These are phyloP conservation scores for Limenitis camilla DNA, from an alignment of 2,888 invertebrate species.

Conservation along the genomic window DNA sequence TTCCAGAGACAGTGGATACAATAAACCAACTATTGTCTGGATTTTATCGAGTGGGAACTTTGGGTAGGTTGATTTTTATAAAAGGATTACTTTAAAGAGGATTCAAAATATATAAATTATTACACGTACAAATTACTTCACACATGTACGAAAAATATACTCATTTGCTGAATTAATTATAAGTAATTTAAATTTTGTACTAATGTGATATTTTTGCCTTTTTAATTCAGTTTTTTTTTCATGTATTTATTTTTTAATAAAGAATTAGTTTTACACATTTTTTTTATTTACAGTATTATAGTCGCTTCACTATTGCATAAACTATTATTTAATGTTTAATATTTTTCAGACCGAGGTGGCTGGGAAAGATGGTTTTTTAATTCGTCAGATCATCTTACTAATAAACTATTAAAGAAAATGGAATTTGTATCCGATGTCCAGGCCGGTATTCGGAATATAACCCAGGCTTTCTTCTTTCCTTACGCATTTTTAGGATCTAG, in stretches of 20 bases:
- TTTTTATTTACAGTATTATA: too few relatives aligned
- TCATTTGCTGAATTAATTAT: too few relatives aligned
- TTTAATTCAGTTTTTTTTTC: too few relatives aligned
- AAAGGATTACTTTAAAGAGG: background rate
- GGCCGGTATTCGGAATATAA: constrained; percentile 82
- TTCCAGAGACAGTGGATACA: constrained; percentile 82
- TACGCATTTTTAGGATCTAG: constrained; percentile 85
- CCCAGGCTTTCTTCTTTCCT: constrained; percentile 84
- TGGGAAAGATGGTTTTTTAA: constrained; percentile 84
- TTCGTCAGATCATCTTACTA: constrained; percentile 77
- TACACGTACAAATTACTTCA: too few relatives aligned
- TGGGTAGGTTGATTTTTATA: constrained; percentile 64
- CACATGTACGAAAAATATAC: too few relatives aligned
- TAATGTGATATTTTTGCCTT: too few relatives aligned
- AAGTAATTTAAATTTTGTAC: too few relatives aligned
- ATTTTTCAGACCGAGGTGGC: constrained; percentile 78
- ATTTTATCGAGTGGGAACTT: constrained; percentile 81
- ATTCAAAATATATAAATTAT: too few relatives aligned
- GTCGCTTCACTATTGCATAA: background rate
- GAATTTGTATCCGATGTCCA: constrained; percentile 79
- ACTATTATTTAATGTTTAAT: background rate
- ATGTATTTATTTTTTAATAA: too few relatives aligned
- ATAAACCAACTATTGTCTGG: constrained; percentile 78
- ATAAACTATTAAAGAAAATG: constrained; percentile 77
- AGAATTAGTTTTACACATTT: too few relatives aligned